Evolutionary conservation across 2,797 vertebrate genomes (phyloP), one percentile per base, ranked within the genome.

Genomic region (Pelochelys cantorii): DNA sequence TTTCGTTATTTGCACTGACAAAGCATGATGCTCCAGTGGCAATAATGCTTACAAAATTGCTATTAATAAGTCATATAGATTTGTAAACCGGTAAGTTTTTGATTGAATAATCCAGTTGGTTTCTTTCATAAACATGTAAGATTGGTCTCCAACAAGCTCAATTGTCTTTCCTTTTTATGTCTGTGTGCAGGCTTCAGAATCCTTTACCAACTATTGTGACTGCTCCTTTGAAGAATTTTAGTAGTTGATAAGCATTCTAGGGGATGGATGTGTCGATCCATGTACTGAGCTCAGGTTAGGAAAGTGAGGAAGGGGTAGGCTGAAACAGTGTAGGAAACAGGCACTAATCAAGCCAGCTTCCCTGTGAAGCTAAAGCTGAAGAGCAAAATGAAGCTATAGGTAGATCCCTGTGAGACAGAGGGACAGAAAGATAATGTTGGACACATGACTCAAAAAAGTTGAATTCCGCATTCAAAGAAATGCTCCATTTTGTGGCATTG

Each of bases 361-460:
- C 60, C 4, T 31, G 88, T 79, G 37, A 2, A 20, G n/a, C 92
- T 53, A 71, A 77, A 90, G 27, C 55, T 87, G 81, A 71, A 78
- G 84, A 77, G 77, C 75, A 93, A 78, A 53, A 93, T 87, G 3
- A n/a, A n/a, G 12, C 86, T 81, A 23, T 53, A 74, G 56, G 34
- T 83, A 91, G 60, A 84, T 90, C 88, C 20, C 85, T 81, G 81
- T 60, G 37, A 71, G 34, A 71, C 34, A 71, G 18, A 71, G 11
- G 34, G 11, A 71, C n/a, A 71, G 37, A 52, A 52, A 82, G 87
- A 80, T 79, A 53, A 0, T 54, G 1, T n/a, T 78, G 86, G 37
- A 84, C 93, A 31, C 17, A 25, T 79, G 53, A 91, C 71, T 71
- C 59, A 3, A 34, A 68, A 34, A 68, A 20, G 7, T 68, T 68